Evolutionary conservation across 2,888 invertebrate species (phyloP).

Genomic region (Temnothorax unifasciatus): DNA sequence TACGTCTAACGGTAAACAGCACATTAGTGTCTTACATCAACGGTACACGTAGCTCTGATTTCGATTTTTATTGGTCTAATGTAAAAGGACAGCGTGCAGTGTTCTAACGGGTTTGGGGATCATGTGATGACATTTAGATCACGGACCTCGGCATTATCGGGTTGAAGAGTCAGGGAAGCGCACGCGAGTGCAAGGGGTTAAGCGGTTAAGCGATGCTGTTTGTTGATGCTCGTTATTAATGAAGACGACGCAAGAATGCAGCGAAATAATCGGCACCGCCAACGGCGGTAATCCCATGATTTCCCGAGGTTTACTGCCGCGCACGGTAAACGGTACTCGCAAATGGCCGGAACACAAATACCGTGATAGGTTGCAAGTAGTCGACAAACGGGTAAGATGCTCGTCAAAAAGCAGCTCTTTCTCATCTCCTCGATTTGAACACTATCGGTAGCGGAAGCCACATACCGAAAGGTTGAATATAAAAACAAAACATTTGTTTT

Average conservation of each 20-base stretch:
- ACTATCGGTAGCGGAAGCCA: neutral
- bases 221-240: slow-evolving; percentile 28
- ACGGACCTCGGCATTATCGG: neutral
- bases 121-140: slow-evolving; percentile 22
- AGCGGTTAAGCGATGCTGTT: slow-evolving; percentile 29
- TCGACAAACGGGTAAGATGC: slow-evolving; percentile 52
- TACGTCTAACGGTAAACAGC: slow-evolving; percentile 24
- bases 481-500: too few relatives aligned
- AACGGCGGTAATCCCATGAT: slow-evolving; percentile 5
- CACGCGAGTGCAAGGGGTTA: slow-evolving; percentile 12
- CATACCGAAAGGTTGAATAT: too few relatives aligned
- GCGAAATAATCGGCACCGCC: slow-evolving; percentile 27
- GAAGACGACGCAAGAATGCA: slow-evolving; percentile 32
- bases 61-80: slow-evolving; percentile 29
- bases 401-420: slow-evolving; percentile 8
- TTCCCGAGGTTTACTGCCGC: slow-evolving; percentile 41
- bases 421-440: neutral
- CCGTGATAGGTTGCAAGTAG: slow-evolving; percentile 57
- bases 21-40: slow-evolving; percentile 24
- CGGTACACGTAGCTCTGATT: slow-evolving; percentile 33
- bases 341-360: slow-evolving; percentile 62
- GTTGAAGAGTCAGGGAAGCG: slow-evolving; percentile 4
- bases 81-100: neutral
- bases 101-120: slow-evolving; percentile 33
- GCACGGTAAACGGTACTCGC: slow-evolving; percentile 33